Base-by-base conservation (phyloP, 2,797 vertebrate species). In the Petrocephalus schoutedeni region DNA sequence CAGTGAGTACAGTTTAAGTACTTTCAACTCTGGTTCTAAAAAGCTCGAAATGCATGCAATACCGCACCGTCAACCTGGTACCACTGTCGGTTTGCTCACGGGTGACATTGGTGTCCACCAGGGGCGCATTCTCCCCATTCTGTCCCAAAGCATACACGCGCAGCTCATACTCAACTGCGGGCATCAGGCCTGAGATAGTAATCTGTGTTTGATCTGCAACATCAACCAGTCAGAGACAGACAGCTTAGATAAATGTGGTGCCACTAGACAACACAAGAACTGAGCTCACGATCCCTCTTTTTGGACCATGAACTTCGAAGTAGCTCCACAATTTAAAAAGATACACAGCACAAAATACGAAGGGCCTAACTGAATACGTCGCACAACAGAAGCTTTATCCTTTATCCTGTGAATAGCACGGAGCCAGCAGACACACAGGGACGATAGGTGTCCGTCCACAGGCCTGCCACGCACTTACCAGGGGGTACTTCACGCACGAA, bases 101-200 rank as follows among this genome's bases (percentile, higher is more conserved):
- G 90, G 98, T 99, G 57, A 98, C 90, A 2, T 97, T 96, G 0
- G 96, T 97, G 92, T 98, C 93, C 19, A 97, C 96, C 92, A 98
- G 87, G 6, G 98, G 98, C 19, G 94, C 93, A 93, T 98, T 99
- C 92, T 98, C 98, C 91, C 96, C 98, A 0, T 97, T 95, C 92
- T 93, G 94, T 89, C 96, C 97, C 90, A 98, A 94, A 87, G 98
- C 97, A 1, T 91, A 96, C 71, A 99, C 97, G 74, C 97, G 99
- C 89, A 99, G 92, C 67, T 93, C 74, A 28, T 99, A 99, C 91
- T 98, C 97, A 1, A 95, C 95, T 2, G 97, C 97, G 77, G 98
- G 98, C 95, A 97, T 97, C 91, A 99, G 94, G 45, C 97, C 98
- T 61, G 97, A 97, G 89, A 99, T 97, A 0, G 97, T 99, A 23